These are phyloP conservation scores for Harlomillsia oculata DNA, from an alignment of 1,140 invertebrate species.

Conservation along the genomic window DNA sequence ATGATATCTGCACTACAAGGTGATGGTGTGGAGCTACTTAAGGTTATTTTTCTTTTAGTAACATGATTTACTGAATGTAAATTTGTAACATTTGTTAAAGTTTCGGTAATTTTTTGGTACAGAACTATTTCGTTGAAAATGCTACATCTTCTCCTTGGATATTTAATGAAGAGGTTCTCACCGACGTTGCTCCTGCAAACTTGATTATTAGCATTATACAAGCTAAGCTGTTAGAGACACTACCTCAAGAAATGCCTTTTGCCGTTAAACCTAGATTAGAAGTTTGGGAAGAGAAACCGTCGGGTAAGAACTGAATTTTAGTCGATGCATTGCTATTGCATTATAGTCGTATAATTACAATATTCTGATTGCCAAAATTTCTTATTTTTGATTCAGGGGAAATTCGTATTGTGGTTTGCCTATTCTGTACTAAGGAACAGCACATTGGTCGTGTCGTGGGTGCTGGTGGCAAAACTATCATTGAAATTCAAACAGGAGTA, in stretches of 20 bases:
- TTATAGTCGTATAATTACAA: too few species aligned
- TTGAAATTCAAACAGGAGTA: too few species aligned
- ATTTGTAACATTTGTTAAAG: not conserved
- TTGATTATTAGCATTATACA: constrained; percentile 61
- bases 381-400: not conserved
- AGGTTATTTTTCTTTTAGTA: constrained; percentile 45
- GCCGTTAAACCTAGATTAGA: constrained; percentile 54
- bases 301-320: too few species aligned
- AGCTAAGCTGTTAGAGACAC: constrained; percentile 66
- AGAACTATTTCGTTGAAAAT: constrained; percentile 59
- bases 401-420: not conserved
- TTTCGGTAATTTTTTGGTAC: constrained; percentile 34
- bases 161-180: constrained; percentile 54
- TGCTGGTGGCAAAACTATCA: too few species aligned
- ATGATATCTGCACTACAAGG: constrained; percentile 73
- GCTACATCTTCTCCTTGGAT: constrained; percentile 56
- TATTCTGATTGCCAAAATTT: too few species aligned
- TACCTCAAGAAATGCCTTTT: constrained; percentile 75
- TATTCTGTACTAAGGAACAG: too few species aligned
- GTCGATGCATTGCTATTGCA: too few species aligned
- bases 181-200: constrained; percentile 57
- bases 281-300: constrained; percentile 51
- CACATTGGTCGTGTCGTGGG: too few species aligned
- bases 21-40: constrained; percentile 63
- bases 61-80: constrained; percentile 25